Evolutionary conservation across 2,888 invertebrate genomes (phyloP), one percentile per base, ranked within the genome.

Genomic region (Diloba caeruleocephala): DNA sequence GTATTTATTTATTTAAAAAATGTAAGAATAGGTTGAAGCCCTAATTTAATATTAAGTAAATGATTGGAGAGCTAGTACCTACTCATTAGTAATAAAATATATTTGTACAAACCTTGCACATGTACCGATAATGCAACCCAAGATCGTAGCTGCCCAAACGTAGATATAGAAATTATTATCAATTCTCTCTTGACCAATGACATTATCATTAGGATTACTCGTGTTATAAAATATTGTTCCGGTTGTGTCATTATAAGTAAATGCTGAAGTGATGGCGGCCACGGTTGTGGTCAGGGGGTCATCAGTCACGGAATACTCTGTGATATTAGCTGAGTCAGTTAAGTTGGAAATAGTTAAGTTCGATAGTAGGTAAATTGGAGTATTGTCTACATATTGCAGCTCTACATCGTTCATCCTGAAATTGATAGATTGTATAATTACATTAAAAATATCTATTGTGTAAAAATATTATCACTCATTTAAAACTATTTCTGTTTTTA

Each of bases 121-220:
- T 8, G 95, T 95, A 34, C 95, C 81, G 3, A 96, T 15, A 31
- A 96, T 94, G 43, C 95, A 95, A 1, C 88, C 89, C 0, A 94
- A 33, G 43, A 96, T 95, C 14, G 95, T 92, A 28, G 82, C 73
- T 0, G 94, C 94, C 88, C 96, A 96, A 53, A 96, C 84, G 62
- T 92, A 92, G 68, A 95, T 94, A 56, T 87, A 93, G 52, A 69
- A 88, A 0, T 65, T 26, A 62, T 91, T 73, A 48, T 88, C 82
- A 46, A 90, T 26, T 17, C 39, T 49, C 64, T 64, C 15, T 21
- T 71, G 53, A 12, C 70, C 78, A 1, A 62, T n/a, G 14, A 13
- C 10, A 17, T 37, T 31, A 15, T 15, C 65, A 0, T 14, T 7
- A 4, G 36, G n/a, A n/a, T n/a, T n/a, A n/a, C n/a, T 56, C 8